These are phyloP conservation scores for Oxyura jamaicensis DNA, from an alignment of 2,113 vertebrate genomes.

Conservation along the genomic window DNA sequence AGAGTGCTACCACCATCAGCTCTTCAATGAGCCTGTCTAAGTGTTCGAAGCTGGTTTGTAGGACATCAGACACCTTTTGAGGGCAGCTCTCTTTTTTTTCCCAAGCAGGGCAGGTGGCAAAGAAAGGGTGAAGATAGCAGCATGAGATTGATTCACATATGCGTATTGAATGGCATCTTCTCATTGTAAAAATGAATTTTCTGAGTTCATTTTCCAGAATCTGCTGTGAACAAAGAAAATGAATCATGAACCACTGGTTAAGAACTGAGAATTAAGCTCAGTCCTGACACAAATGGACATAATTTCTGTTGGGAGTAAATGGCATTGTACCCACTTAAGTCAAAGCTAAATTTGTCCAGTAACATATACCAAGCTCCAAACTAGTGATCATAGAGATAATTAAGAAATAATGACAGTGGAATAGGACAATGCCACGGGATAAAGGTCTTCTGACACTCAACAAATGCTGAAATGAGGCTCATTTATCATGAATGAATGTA, in stretches of 20 bases:
- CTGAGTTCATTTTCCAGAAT: background rate
- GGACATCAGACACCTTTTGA: background rate
- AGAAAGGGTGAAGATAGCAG: background rate
- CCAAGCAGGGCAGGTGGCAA: background rate
- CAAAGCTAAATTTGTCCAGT: slow-evolving; percentile 19
- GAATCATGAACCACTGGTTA: background rate
- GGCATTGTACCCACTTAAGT: background rate
- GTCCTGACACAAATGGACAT: background rate
- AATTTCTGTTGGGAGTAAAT: background rate
- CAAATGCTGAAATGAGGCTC: slow-evolving; percentile 64
- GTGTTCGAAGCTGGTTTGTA: background rate
- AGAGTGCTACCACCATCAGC: background rate
- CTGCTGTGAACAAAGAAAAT: background rate
- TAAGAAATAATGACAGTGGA: slow-evolving; percentile 68
- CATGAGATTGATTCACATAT: background rate
- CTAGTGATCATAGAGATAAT: slow-evolving; percentile 44
- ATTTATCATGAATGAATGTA: slow-evolving; percentile 67
- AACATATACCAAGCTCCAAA: slow-evolving; percentile 1
- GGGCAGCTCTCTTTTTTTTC: background rate
- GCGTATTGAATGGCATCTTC: background rate
- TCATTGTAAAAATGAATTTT: background rate
- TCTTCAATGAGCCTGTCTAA: background rate
- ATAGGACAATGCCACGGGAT: slow-evolving; percentile 56
- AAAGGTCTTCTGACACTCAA: slow-evolving; percentile 50
- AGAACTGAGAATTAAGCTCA: background rate